Evolutionary conservation across 2,113 vertebrate genomes (phyloP), one percentile per base, ranked within the genome.

Genomic region (Pedetes capensis): DNA sequence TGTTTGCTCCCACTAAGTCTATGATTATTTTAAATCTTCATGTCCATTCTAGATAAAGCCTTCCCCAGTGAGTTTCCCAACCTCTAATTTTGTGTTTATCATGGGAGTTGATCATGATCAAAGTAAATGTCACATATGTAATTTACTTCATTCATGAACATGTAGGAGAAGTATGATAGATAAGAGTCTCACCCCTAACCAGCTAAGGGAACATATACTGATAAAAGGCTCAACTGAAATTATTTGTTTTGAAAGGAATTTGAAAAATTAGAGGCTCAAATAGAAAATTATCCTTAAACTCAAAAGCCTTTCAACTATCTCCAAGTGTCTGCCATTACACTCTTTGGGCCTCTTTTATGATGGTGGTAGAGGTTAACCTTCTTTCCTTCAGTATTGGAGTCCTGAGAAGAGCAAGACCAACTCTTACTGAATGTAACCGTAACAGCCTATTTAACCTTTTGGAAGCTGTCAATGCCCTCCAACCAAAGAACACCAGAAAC

Each of bases 41-140:
- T 44, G 37, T 3, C 44, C 23, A 87, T 80, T 93, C 85, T 76
- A 61, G 8, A 51, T 66, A 81, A 84, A 85, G 74, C 81, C 8
- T 8, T 78, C 14, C 4, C 25, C 5, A 71, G 13, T 42, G 64
- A 76, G 32, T n/a, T 61, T 87, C 3, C 39, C 37, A 66, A 87
- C 23, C n/a, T 94, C 79, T 83, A 71, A 69, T 86, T 94, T 87
- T 85, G n/a, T 13, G 66, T 10, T 78, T 93, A 51, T 81, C 57
- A 81, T 4, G n/a, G n/a, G 27, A 86, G 66, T 78, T 92, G 29
- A 87, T 47, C 8, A 8, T 72, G 14, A 32, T 76, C 61, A 44
- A 59, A 95, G 82, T 34, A 18, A 51, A 23, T 79, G 20, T 37
- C 63, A n/a, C 18, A 6, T 6, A 61, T 75, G 10, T 63, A 6